Conservation (phyloP, 2,888 invertebrate species). For the Dichetophora obliterata region DNA sequence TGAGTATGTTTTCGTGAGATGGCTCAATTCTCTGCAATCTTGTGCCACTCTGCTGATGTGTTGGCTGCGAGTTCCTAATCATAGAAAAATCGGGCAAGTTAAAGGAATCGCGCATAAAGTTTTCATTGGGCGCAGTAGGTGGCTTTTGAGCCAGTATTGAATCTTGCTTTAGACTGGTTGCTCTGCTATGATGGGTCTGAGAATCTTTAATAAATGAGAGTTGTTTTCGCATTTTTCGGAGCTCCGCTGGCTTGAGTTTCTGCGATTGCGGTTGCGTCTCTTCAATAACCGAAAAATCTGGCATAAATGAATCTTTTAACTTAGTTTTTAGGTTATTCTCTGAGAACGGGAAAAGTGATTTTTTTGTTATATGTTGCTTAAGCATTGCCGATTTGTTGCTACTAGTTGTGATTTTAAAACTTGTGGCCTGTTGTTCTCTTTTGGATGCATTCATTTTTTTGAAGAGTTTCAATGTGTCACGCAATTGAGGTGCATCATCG, state of each 20-base stretch:
- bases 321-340: not conserved
- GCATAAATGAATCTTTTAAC: constrained; percentile 45
- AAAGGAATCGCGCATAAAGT: constrained; percentile 27
- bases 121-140: not conserved
- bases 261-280: constrained; percentile 37
- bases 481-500: not conserved
- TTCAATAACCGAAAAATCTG: constrained; percentile 44
- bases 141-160: not conserved
- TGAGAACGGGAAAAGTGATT: too few species aligned
- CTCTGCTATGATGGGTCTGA: constrained; percentile 38
- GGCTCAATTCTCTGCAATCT: not conserved
- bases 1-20: constrained; percentile 43
- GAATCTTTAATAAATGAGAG: constrained; percentile 57
- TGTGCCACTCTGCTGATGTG: not conserved
- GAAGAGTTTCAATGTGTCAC: not conserved
- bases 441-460: not conserved
- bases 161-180: not conserved
- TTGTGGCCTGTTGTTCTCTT: not conserved
- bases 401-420: not conserved
- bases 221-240: constrained; percentile 40
- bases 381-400: not conserved
- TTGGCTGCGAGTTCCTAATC: constrained; percentile 41
- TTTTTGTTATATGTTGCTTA: not conserved
- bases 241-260: not conserved
- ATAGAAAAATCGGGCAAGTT: constrained; percentile 45